Conservation (phyloP, 2,888 invertebrate genomes). For the Odontothrips loti region DNA sequence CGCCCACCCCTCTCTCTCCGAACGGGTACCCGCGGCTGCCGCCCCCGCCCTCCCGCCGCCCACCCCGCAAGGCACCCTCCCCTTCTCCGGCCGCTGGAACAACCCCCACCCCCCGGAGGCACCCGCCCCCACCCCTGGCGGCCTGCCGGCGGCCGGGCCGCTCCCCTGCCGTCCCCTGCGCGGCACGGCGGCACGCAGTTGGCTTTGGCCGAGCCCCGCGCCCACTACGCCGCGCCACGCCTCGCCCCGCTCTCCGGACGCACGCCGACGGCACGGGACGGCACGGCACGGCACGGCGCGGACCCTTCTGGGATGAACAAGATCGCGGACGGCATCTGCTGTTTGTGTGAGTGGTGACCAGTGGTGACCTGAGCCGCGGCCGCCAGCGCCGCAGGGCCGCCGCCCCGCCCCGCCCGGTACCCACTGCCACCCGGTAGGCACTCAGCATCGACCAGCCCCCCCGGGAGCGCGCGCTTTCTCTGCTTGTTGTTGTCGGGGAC, state of each 20-base stretch:
- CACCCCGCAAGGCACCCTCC: neutral
- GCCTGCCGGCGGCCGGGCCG: neutral
- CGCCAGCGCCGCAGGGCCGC: neutral
- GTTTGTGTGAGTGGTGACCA: neutral
- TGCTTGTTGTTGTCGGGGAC: too few relatives aligned
- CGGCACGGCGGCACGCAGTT: neutral
- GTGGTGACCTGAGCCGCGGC: neutral
- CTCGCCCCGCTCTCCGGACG: neutral
- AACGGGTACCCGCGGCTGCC: neutral
- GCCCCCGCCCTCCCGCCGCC: neutral
- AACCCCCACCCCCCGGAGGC: neutral
- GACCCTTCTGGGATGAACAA: neutral
- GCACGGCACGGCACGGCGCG: neutral
- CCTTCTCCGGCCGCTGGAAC: neutral
- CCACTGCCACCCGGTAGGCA: slow-evolving; percentile 5
- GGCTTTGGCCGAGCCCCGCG: neutral
- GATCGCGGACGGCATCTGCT: slow-evolving; percentile 15
- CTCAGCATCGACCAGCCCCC: neutral
- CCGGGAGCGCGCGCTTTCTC: too few relatives aligned
- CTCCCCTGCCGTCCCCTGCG: neutral
- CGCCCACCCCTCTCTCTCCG: neutral
- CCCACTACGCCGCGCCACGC: neutral
- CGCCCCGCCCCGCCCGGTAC: neutral
- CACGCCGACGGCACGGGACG: neutral
- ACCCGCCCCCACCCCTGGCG: neutral